These are phyloP conservation scores for Naja naja DNA, from an alignment of 2,113 vertebrate species.

Conservation along the genomic window DNA sequence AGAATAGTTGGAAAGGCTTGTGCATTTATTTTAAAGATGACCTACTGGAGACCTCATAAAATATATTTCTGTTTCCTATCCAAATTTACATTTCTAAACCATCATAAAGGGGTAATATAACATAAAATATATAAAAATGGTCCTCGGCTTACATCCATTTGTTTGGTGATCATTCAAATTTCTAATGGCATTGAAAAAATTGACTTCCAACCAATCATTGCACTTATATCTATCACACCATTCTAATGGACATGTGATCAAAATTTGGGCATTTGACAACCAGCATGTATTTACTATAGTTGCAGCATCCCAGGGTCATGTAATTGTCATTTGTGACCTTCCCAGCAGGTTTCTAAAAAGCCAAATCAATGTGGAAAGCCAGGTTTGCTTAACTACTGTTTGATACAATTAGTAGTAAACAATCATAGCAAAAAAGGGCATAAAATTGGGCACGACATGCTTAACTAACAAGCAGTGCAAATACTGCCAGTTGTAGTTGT, in stretches of 20 bases:
- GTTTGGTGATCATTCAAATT: background rate
- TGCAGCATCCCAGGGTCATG: background rate
- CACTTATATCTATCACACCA: background rate
- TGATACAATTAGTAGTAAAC: background rate
- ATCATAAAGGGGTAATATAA: background rate
- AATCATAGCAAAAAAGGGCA: background rate
- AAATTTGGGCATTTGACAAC: background rate
- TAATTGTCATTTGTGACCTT: background rate
- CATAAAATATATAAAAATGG: background rate
- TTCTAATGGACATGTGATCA: background rate
- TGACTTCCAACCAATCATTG: background rate
- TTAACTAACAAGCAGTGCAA: background rate
- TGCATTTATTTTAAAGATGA: background rate
- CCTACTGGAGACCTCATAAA: background rate
- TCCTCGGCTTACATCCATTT: background rate
- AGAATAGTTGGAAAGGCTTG: background rate
- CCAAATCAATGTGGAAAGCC: background rate
- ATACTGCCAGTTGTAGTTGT: background rate
- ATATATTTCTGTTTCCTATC: background rate
- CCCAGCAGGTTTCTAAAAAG: background rate
- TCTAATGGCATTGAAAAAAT: background rate
- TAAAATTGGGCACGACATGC: background rate
- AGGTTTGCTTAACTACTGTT: background rate
- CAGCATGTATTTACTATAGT: background rate
- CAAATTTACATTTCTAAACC: background rate